Conservation (phyloP, 2,113 vertebrate species). For the Eretmochelys imbricata region DNA sequence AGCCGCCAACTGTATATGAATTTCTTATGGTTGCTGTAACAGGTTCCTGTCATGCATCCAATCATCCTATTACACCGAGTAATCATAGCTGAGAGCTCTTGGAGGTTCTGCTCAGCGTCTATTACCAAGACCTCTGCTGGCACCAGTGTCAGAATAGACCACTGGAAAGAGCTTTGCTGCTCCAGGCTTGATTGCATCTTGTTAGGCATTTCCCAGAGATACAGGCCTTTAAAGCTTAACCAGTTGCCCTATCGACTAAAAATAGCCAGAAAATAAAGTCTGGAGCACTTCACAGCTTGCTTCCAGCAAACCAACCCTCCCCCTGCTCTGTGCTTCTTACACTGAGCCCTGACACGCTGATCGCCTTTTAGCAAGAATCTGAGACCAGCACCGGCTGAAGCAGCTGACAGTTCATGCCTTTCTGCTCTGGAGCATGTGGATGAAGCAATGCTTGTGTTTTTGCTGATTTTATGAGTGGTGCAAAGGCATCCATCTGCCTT, state of each 20-base stretch:
- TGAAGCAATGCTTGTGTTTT: neutral
- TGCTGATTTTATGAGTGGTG: rapidly evolving
- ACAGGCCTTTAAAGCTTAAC: neutral
- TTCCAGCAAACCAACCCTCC: neutral
- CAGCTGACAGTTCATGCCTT: rapidly evolving
- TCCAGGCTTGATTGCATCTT: neutral
- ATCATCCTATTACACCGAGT: neutral
- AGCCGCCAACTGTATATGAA: rapidly evolving
- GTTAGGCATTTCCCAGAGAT: neutral
- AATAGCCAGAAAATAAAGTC: rapidly evolving
- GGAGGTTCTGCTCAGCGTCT: neutral
- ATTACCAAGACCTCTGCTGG: neutral
- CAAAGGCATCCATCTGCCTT: rapidly evolving
- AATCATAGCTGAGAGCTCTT: neutral
- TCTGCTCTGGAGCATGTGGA: neutral
- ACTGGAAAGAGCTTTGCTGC: neutral
- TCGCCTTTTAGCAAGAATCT: neutral
- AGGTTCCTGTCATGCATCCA: rapidly evolving
- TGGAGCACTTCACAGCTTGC: neutral
- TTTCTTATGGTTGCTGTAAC: neutral
- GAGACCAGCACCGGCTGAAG: neutral
- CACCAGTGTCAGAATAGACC: neutral
- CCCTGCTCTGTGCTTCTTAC: neutral
- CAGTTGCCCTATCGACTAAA: neutral
- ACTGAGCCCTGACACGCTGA: rapidly evolving